phyloP scores from a whole-genome alignment of 1,140 invertebrate genomes.

The Bombyx mandarina region DNA sequence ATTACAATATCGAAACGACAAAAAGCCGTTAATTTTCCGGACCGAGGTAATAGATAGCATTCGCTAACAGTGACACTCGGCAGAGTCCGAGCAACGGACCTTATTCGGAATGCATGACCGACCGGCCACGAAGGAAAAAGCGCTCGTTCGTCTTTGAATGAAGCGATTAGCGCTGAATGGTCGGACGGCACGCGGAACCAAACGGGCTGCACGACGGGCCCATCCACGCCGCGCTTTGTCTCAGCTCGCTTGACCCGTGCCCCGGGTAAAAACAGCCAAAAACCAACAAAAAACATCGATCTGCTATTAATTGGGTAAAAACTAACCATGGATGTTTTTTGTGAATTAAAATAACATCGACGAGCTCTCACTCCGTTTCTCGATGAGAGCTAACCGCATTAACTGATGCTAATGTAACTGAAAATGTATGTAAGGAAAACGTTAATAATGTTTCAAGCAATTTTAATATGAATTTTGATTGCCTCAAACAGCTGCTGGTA shows the following conservation, averaged over 20 bases:
- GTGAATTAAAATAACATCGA: conserved; percentile 19
- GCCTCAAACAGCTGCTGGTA: no score
- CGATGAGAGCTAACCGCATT: conserved; percentile 6
- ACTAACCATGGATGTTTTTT: conserved; percentile 33
- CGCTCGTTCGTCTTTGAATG: conserved; percentile 45
- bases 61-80: no score
- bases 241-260: conserved; percentile 65
- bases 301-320: conserved; percentile 54
- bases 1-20: no score
- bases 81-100: conserved; percentile 7
- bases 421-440: no score
- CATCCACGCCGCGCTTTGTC: conserved; percentile 53
- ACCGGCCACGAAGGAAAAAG: conserved; percentile 50
- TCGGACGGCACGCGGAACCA: conserved; percentile 60
- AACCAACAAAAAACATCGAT: conserved; percentile 38
- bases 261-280: conserved; percentile 50
- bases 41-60: no score
- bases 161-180: conserved; percentile 66
- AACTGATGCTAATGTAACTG: neutral
- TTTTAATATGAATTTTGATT: no score
- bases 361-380: conserved; percentile 10
- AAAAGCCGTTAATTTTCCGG: no score
- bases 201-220: conserved; percentile 50
- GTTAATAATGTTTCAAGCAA: no score
- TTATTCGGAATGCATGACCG: conserved; percentile 59